Conservation (phyloP, 2,113 vertebrate species). For the Pardalotus punctatus region DNA sequence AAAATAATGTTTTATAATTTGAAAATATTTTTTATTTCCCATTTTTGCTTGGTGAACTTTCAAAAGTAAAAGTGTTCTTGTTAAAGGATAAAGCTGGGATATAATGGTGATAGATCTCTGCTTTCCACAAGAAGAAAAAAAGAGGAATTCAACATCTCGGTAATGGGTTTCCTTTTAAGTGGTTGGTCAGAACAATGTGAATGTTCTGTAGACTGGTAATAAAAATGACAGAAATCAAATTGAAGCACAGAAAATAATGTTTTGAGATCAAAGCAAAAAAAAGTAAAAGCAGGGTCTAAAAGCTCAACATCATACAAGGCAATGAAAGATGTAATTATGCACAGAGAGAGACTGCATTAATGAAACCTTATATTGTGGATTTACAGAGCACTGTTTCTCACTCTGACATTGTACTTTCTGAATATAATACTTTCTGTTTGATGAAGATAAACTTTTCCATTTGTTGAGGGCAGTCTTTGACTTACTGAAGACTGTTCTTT, state of each 20-base stretch:
- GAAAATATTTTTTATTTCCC: background rate
- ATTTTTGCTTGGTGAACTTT: background rate
- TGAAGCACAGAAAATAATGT: background rate
- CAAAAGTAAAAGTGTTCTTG: background rate
- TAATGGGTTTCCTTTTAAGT: background rate
- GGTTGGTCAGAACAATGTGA: background rate
- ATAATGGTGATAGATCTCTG: background rate
- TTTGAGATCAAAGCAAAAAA: background rate
- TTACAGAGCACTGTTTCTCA: background rate
- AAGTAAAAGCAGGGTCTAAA: background rate
- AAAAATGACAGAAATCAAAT: conserved; percentile 16
- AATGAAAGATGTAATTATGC: background rate
- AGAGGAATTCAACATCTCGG: background rate
- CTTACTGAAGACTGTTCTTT: background rate
- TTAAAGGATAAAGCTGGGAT: background rate
- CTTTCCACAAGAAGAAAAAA: background rate
- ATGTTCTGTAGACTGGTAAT: background rate
- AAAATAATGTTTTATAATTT: background rate
- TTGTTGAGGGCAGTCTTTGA: background rate
- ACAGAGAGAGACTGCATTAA: background rate
- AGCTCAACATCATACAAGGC: background rate
- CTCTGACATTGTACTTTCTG: background rate
- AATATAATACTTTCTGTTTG: background rate
- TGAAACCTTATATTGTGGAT: background rate
- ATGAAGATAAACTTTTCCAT: background rate